These are phyloP conservation scores for Phoeniculus purpureus DNA, from an alignment of 2,797 vertebrate genomes.

Conservation along the genomic window DNA sequence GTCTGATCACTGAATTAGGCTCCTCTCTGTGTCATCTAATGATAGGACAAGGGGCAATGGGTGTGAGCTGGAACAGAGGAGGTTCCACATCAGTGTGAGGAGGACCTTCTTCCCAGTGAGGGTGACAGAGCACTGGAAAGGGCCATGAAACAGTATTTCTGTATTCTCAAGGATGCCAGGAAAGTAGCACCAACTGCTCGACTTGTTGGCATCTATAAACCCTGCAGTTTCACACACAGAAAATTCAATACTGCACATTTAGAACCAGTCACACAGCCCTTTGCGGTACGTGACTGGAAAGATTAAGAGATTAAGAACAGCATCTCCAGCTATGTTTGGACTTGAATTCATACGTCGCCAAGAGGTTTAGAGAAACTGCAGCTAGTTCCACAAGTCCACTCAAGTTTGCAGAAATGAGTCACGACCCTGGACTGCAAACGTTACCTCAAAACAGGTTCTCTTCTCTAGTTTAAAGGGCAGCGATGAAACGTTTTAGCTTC, in stretches of 20 bases:
- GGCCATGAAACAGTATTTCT: background rate
- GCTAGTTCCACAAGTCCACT: slow-evolving; percentile 4
- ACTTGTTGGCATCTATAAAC: background rate
- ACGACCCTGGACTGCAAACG: background rate
- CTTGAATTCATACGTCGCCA: background rate
- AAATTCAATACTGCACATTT: background rate
- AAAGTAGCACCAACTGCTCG: background rate
- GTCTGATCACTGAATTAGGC: background rate
- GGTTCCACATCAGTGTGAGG: too few species aligned
- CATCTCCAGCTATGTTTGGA: background rate
- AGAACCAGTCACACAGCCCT: background rate
- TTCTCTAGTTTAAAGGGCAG: background rate
- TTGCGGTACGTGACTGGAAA: background rate
- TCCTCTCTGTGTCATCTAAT: too few species aligned
- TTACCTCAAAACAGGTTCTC: slow-evolving; percentile 13
- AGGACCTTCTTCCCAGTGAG: too few species aligned
- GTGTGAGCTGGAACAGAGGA: too few species aligned
- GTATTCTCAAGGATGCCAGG: background rate
- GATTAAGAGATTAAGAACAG: background rate
- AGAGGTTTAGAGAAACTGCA: background rate
- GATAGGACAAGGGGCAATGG: too few species aligned
- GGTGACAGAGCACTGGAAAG: background rate
- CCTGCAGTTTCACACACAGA: background rate
- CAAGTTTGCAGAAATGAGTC: slow-evolving; percentile 39
- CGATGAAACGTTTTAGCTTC: background rate